Percentiles rank a stretch among this genome's conserved stretches.
Evolutionary conservation across 2,888 invertebrate genomes (phyloP).

Genomic region (Emesis furor): DNA sequence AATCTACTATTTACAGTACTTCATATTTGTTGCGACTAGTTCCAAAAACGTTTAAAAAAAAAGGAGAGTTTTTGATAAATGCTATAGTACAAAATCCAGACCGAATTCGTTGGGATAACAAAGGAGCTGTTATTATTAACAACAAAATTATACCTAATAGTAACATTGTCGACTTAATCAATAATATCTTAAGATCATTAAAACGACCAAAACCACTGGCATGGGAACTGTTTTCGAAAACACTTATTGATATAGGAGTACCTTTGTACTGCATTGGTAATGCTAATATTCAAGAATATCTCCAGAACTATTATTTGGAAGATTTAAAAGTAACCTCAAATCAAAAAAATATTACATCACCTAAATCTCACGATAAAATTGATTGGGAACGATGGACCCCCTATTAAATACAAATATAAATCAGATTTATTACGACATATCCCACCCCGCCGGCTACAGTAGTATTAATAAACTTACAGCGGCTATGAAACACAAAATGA

Average conservation of each 20-base stretch:
- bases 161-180: conserved; percentile 75
- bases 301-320: conserved; percentile 37
- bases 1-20: background rate
- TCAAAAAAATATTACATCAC: background rate
- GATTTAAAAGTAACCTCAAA: conserved; percentile 19
- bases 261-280: conserved; percentile 74
- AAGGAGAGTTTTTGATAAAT: conserved; percentile 1
- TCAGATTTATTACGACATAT: conserved; percentile 70
- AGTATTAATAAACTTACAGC: conserved; percentile 62
- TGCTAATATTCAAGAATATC: conserved; percentile 61
- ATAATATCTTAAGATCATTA: conserved; percentile 72
- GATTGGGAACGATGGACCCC: conserved; percentile 77
- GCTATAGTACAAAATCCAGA: background rate
- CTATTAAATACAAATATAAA: conserved; percentile 68
- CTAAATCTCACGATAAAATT: conserved; percentile 46
- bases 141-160: conserved; percentile 40
- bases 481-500: conserved; percentile 71
- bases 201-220: conserved; percentile 73
- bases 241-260: conserved; percentile 69
- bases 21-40: conserved; percentile 2
- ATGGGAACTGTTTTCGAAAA: conserved; percentile 69
- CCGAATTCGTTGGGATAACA: background rate
- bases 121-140: background rate
- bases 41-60: background rate
- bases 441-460: conserved; percentile 71